A percentile compares a stretch with the other conserved stretches of the same genome.
Evolutionary conservation across 1,140 invertebrate genomes (phyloP).

Genomic region (Pseudomyrmex sp.): DNA sequence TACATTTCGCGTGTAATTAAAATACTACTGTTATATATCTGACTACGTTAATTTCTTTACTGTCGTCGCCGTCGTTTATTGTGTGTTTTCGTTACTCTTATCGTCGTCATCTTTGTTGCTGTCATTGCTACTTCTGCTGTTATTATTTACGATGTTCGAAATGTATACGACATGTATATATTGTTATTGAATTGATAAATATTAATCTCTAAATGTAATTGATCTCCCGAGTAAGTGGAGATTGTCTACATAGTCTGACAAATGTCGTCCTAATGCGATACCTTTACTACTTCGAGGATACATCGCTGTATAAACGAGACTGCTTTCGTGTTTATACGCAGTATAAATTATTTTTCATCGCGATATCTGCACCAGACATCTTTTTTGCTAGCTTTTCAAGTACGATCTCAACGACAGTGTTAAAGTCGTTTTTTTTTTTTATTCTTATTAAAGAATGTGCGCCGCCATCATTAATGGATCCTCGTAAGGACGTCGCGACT

Average conservation of each 20-base stretch:
- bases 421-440: background rate
- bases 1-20: background rate
- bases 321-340: background rate
- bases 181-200: conserved; percentile 6
- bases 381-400: no score
- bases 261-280: background rate
- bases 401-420: background rate
- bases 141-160: background rate
- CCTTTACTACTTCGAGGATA: conserved; percentile 6
- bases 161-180: background rate
- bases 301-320: background rate
- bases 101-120: background rate
- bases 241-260: background rate
- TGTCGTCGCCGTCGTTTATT: background rate
- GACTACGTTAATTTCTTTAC: background rate
- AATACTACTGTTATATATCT: background rate
- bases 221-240: background rate
- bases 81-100: background rate
- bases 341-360: background rate
- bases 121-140: background rate
- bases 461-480: background rate
- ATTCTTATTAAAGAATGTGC: no score
- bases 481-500: background rate
- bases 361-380: no score
- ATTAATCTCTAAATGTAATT: background rate